Evolutionary conservation across 2,888 invertebrate genomes (phyloP), one percentile per base, ranked within the genome.

Genomic region (Tortrix viridana): DNA sequence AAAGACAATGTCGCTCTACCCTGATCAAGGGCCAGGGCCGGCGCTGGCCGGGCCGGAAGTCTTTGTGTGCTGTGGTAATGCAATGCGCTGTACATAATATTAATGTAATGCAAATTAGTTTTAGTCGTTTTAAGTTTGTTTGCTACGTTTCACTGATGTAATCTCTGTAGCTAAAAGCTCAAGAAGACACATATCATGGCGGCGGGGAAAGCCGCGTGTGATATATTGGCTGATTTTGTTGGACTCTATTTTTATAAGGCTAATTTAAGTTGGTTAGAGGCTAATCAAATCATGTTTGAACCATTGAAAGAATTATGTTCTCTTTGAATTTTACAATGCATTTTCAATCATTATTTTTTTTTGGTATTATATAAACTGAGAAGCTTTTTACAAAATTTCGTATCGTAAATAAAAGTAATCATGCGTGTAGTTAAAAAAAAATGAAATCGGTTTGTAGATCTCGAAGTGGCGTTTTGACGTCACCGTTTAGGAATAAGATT

Each of bases 161-260:
- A 89, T 87, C 87, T 79, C 78, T 61, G 26, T 74, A 78, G 82
- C 84, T 85, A 66, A 74, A 84, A 80, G 90, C 91, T 91, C 89
- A 90, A 89, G 80, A 82, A 82, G 73, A 80, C 77, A 89, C 89
- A 90, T 91, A 89, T 89, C 88, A 82, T 66, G 74, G 75, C 71
- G 69, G 41, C 41, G 41, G 69, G 70, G 59, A 59, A 23, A 65
- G 65, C 74, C 75, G 68, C 73, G 74, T 81, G 80, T 82, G 79
- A 80, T 83, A 81, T 73, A 65, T 68, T 71, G 65, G 72, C 69
- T 74, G 71, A 74, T 69, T 41, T 67, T 20, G 71, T 77, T 71
- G 68, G 72, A 59, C 22, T 56, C 26, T 63, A 53, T 53, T 58
- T 57, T 74, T 61, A 26, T 58, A 65, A 52, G 61, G 54, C 57